These are phyloP conservation scores for Trichonephila inaurata DNA, from an alignment of 1,140 invertebrate species.

Conservation along the genomic window DNA sequence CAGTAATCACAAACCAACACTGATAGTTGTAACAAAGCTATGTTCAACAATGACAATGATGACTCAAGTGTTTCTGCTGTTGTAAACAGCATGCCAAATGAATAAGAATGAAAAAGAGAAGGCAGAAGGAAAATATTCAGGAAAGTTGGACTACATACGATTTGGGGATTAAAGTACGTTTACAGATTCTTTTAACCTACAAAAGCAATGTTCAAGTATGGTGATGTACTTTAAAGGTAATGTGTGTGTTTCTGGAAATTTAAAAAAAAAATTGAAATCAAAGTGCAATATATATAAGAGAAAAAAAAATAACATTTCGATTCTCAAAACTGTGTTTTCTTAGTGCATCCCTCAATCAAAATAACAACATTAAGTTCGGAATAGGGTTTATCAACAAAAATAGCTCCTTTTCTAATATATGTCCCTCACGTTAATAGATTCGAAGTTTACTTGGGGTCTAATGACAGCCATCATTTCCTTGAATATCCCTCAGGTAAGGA, in stretches of 20 bases:
- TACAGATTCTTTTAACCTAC: slow-evolving; percentile 28
- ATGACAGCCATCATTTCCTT: too few species aligned
- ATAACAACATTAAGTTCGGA: too few species aligned
- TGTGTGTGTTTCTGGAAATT: background rate
- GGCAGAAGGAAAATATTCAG: slow-evolving; percentile 32
- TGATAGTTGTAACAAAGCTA: slow-evolving; percentile 72
- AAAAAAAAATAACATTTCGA: background rate
- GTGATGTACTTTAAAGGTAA: background rate
- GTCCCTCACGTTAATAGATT: too few species aligned
- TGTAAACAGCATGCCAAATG: slow-evolving; percentile 1
- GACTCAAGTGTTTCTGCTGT: slow-evolving; percentile 41
- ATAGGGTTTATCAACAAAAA: too few species aligned
- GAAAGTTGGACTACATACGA: slow-evolving; percentile 32
- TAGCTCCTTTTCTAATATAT: too few species aligned
- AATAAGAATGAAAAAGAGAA: slow-evolving; percentile 25
- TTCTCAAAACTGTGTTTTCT: too few species aligned
- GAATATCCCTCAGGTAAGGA: too few species aligned
- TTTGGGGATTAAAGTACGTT: slow-evolving; percentile 30
- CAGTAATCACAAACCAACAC: slow-evolving; percentile 70
- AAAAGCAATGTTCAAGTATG: background rate
- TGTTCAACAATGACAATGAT: slow-evolving; percentile 70
- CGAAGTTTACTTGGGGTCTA: too few species aligned
- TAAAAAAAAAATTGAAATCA: background rate
- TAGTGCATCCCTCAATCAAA: too few species aligned
- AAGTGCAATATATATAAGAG: background rate